These are phyloP conservation scores for Trissolcus japonicus DNA, from an alignment of 2,888 invertebrate species.

Conservation along the genomic window DNA sequence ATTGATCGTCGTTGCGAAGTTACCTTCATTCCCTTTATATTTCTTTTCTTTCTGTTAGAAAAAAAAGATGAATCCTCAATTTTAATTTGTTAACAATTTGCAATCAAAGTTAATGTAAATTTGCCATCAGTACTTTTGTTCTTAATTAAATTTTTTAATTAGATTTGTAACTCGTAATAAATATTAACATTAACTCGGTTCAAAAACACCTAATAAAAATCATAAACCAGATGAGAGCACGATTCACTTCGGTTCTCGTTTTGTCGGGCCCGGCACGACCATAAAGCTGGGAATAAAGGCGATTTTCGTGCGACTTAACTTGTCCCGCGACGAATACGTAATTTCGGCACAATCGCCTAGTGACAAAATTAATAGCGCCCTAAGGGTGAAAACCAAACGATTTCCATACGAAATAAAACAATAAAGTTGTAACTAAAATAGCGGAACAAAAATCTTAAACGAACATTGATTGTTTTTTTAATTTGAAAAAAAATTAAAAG, in stretches of 20 bases:
- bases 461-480: neutral
- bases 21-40: neutral
- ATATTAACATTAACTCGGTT: too few species aligned
- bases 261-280: neutral
- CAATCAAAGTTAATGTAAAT: too few species aligned
- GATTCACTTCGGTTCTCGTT: too few species aligned
- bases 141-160: too few species aligned
- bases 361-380: slow-evolving; percentile 47
- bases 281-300: slow-evolving; percentile 52
- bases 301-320: slow-evolving; percentile 51
- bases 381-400: slow-evolving; percentile 36
- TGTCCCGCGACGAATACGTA: slow-evolving; percentile 50
- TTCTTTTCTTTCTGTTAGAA: neutral
- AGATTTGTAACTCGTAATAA: too few species aligned
- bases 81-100: too few species aligned
- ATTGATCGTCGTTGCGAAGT: slow-evolving; percentile 34
- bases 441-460: neutral
- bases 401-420: slow-evolving; percentile 46
- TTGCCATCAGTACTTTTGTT: too few species aligned
- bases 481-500: too few species aligned
- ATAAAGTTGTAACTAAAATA: slow-evolving; percentile 22
- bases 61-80: too few species aligned
- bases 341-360: slow-evolving; percentile 45
- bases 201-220: too few species aligned
- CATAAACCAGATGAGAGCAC: too few species aligned